These are phyloP conservation scores for Salarias fasciatus DNA, from an alignment of 2,797 vertebrate genomes.

Conservation along the genomic window DNA sequence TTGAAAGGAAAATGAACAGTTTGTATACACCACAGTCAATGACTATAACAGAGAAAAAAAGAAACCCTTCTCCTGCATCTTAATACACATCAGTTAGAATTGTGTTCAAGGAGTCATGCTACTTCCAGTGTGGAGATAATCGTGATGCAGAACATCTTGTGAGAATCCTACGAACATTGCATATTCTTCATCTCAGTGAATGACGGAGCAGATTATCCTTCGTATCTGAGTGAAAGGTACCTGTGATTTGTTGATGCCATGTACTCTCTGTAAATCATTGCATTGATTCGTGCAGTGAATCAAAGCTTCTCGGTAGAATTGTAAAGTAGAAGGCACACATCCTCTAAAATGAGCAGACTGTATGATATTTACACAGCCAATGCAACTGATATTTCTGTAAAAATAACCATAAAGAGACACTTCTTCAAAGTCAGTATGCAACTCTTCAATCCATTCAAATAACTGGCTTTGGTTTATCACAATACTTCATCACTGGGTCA, in stretches of 20 bases:
- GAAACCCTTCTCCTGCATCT: not conserved
- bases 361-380: constrained; percentile 36
- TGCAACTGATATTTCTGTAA: constrained; percentile 34
- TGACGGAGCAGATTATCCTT: no score
- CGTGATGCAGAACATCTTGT: no score
- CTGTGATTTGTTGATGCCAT: constrained; percentile 5
- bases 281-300: not conserved
- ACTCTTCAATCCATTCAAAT: constrained; percentile 30
- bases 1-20: not conserved
- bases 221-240: constrained; percentile 15
- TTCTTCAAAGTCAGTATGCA: constrained; percentile 28
- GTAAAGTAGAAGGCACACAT: constrained; percentile 37
- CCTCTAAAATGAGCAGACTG: constrained; percentile 9
- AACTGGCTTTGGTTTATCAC: constrained; percentile 36
- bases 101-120: not conserved
- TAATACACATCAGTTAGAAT: constrained; percentile 3
- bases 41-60: not conserved
- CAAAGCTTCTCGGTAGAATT: constrained; percentile 8
- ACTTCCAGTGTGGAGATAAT: not conserved
- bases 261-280: no score
- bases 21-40: no score
- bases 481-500: constrained; percentile 46
- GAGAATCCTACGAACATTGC: no score
- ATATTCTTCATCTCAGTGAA: no score
- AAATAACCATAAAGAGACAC: constrained; percentile 24